Conservation (phyloP, 2,113 vertebrate genomes). For the Podocnemis expansa region DNA sequence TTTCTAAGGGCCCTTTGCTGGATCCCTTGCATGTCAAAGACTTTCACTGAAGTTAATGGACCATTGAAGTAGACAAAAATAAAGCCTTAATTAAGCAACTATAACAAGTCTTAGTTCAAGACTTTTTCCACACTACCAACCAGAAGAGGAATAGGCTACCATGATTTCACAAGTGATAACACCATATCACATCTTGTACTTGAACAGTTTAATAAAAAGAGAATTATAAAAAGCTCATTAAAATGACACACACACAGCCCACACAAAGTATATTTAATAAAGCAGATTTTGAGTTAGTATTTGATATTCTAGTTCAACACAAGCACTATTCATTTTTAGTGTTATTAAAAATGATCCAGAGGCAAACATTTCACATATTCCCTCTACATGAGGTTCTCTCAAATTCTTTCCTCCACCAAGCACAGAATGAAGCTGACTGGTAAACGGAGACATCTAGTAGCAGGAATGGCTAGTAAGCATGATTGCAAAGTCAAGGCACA, state of each 20-base stretch:
- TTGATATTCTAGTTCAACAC: not conserved
- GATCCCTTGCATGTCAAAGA: not conserved
- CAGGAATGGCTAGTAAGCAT: not conserved
- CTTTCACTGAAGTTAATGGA: not conserved
- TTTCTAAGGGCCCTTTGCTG: not conserved
- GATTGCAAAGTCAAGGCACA: not conserved
- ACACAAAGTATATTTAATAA: not conserved
- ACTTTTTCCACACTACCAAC: not conserved
- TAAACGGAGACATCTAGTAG: not conserved
- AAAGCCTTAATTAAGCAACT: not conserved
- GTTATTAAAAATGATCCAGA: not conserved
- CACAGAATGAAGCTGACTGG: not conserved
- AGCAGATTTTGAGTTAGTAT: not conserved
- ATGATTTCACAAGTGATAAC: not conserved
- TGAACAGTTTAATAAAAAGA: constrained; percentile 31
- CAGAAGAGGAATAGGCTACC: not conserved
- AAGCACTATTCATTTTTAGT: not conserved
- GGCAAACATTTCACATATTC: not conserved
- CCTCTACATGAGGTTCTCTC: not conserved
- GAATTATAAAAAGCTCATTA: not conserved
- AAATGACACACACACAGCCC: not conserved
- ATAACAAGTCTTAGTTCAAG: not conserved
- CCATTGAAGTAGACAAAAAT: not conserved
- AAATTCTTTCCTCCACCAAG: not conserved
- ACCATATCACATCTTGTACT: not conserved